These are phyloP conservation scores for Heterotis niloticus DNA, from an alignment of 2,113 vertebrate genomes.

Conservation along the genomic window DNA sequence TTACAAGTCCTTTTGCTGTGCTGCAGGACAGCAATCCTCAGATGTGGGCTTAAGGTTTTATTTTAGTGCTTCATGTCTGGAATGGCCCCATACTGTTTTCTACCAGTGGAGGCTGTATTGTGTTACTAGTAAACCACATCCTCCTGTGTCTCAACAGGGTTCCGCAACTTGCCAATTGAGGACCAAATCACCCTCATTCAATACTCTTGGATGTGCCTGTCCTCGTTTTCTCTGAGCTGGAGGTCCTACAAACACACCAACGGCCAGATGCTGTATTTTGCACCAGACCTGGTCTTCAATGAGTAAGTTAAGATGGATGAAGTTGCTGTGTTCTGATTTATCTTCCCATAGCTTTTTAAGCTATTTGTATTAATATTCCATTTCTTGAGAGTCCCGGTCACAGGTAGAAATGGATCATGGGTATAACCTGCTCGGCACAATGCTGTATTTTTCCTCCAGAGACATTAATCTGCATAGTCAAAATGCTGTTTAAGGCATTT, in stretches of 20 bases:
- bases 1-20: not conserved
- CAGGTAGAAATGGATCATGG: too few species aligned
- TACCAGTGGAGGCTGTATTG: not conserved
- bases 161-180: conserved; percentile 95
- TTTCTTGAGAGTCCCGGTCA: too few species aligned
- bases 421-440: too few species aligned
- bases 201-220: conserved; percentile 99
- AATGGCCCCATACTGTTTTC: not conserved
- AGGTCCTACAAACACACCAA: conserved; percentile 98
- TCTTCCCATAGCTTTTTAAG: too few species aligned
- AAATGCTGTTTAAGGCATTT: too few species aligned
- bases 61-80: not conserved
- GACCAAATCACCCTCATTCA: conserved; percentile 99
- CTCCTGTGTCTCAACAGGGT: conserved; percentile 69
- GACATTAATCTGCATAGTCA: too few species aligned
- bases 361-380: too few species aligned
- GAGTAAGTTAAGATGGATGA: conserved; percentile 75
- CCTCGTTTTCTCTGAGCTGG: conserved; percentile 98
- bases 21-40: not conserved
- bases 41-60: not conserved
- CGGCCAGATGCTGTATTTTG: conserved; percentile 97
- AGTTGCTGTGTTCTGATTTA: too few species aligned
- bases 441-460: too few species aligned
- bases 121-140: not conserved
- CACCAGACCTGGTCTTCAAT: conserved; percentile 96